phyloP scores from a whole-genome alignment of 1,140 invertebrate species.

The Tetramorium alpestre region DNA sequence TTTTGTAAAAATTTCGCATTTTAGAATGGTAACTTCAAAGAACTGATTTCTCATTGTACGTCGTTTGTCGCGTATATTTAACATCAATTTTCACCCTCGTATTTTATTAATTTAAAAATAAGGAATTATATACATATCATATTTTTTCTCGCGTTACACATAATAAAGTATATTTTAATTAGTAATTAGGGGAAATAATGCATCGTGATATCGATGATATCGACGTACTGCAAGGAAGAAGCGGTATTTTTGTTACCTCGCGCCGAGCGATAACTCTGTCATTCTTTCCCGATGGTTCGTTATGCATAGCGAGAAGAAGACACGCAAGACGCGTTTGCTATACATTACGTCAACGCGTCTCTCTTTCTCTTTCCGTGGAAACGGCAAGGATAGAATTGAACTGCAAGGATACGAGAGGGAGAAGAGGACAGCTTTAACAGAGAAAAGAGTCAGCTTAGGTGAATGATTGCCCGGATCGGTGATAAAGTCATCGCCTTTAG shows the following conservation, averaged over 20 bases:
- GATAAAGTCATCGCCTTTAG: constrained; percentile 86
- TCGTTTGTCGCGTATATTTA: background rate
- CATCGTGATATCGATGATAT: background rate
- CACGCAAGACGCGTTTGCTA: constrained; percentile 57
- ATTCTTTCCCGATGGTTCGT: constrained; percentile 42
- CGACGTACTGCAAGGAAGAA: background rate
- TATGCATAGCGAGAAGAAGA: constrained; percentile 29
- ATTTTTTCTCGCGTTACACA: background rate
- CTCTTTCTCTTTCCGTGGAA: background rate
- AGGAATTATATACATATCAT: background rate
- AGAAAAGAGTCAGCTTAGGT: constrained; percentile 69
- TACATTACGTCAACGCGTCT: constrained; percentile 59
- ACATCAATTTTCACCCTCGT: background rate
- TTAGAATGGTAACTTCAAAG: too few species aligned
- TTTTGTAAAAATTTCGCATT: too few species aligned
- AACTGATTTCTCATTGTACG: background rate
- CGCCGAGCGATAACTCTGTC: constrained; percentile 52
- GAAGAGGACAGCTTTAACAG: constrained; percentile 54
- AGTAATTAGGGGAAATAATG: background rate
- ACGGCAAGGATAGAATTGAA: constrained; percentile 38
- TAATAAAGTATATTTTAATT: background rate
- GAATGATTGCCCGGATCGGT: constrained; percentile 86
- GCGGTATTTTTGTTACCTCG: background rate
- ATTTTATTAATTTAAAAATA: background rate
- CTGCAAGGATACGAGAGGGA: constrained; percentile 26